Evolutionary conservation across 2,888 invertebrate species (phyloP).

Genomic region (Pseudococcus viburni): DNA sequence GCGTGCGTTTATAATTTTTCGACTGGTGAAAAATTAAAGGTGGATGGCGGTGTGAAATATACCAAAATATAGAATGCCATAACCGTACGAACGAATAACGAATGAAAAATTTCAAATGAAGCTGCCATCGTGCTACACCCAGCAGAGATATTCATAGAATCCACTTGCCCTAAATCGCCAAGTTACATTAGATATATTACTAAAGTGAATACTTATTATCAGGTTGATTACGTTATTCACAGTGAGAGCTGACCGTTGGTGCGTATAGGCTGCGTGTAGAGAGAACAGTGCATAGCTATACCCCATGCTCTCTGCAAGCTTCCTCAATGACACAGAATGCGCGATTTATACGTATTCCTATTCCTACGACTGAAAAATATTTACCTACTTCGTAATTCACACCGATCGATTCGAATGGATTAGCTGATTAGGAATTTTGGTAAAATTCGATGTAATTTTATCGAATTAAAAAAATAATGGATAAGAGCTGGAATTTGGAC

Average conservation of each 20-base stretch:
- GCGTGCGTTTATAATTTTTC: slow-evolving; percentile 25
- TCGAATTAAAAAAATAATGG: not conserved
- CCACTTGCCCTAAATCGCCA: slow-evolving; percentile 53
- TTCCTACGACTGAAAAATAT: not conserved
- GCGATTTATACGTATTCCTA: not conserved
- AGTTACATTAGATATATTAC: slow-evolving; percentile 42
- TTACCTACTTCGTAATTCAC: not conserved
- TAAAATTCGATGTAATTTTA: not conserved
- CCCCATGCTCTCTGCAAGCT: not conserved
- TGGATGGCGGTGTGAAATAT: not conserved
- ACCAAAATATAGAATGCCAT: not conserved
- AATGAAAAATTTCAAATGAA: slow-evolving; percentile 45
- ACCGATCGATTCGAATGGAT: not conserved
- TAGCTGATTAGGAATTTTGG: not conserved
- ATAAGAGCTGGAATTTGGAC: not conserved
- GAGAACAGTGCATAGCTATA: not conserved
- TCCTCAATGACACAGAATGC: slow-evolving; percentile 12
- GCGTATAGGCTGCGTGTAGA: slow-evolving; percentile 19
- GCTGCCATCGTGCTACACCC: slow-evolving; percentile 23
- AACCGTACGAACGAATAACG: not conserved
- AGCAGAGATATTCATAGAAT: slow-evolving; percentile 28
- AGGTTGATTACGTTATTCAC: slow-evolving; percentile 52
- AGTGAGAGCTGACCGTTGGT: slow-evolving; percentile 49
- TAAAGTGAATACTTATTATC: slow-evolving; percentile 51
- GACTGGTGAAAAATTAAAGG: not conserved